Conservation (phyloP, 2,888 invertebrate genomes). For the Dicyrtoma fusca region DNA sequence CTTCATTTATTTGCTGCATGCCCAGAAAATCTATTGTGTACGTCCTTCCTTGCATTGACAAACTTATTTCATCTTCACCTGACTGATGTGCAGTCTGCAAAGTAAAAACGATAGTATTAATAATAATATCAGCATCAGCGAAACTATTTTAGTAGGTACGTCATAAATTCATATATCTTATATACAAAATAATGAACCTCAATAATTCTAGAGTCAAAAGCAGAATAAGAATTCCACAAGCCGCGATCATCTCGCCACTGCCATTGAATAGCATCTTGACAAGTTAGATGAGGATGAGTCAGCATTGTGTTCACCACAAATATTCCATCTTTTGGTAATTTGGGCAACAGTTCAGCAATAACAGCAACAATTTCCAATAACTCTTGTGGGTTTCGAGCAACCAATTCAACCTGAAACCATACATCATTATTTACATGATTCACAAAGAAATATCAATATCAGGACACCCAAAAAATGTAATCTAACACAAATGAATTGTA, state of each 20-base stretch:
- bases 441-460: background rate
- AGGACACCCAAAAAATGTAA: background rate
- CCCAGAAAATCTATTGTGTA: constrained; percentile 96
- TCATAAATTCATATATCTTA: too few relatives aligned
- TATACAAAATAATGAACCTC: constrained; percentile 66
- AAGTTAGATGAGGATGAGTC: constrained; percentile 53
- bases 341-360: constrained; percentile 96
- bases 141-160: background rate
- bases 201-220: constrained; percentile 89
- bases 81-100: constrained; percentile 79
- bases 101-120: background rate
- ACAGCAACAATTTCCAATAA: constrained; percentile 95
- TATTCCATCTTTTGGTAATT: constrained; percentile 90
- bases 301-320: constrained; percentile 86
- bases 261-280: constrained; percentile 80
- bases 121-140: too few relatives aligned
- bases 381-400: constrained; percentile 92
- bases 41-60: constrained; percentile 88
- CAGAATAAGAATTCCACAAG: constrained; percentile 86
- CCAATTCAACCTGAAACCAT: constrained; percentile 70
- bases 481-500: background rate
- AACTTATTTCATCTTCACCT: constrained; percentile 92
- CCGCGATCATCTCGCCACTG: constrained; percentile 97
- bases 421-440: background rate
- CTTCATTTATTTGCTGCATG: constrained; percentile 98